Percentiles rank a stretch among this genome's conserved stretches.
Conservation (phyloP, 2,888 invertebrate genomes). For the Nycteola revayana region DNA sequence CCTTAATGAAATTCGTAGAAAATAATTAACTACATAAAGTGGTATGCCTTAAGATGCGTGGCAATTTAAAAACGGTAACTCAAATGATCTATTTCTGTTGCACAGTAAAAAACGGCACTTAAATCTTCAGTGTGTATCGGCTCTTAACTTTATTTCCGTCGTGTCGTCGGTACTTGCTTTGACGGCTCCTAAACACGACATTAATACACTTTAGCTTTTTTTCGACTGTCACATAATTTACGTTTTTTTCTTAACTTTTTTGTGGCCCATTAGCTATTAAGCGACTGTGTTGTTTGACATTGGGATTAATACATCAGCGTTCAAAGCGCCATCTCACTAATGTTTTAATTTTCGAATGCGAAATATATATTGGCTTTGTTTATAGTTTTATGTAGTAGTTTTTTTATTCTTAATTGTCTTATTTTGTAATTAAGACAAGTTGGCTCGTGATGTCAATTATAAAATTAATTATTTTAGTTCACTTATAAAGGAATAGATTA, state of each 20-base stretch:
- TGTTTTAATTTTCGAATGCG: constrained; percentile 32
- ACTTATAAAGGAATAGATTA: too few relatives aligned
- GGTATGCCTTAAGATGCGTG: too few relatives aligned
- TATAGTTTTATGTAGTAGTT: background rate
- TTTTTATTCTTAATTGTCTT: too few relatives aligned
- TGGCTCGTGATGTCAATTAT: constrained; percentile 2
- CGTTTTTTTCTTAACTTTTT: constrained; percentile 51
- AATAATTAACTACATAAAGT: constrained; percentile 1
- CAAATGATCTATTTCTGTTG: constrained; percentile 29
- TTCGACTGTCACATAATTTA: constrained; percentile 77
- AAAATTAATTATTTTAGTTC: too few relatives aligned
- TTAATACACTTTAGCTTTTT: constrained; percentile 75
- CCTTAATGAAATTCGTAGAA: constrained; percentile 12
- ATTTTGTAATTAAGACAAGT: constrained; percentile 26
- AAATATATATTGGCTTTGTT: constrained; percentile 19
- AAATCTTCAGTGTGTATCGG: constrained; percentile 43
- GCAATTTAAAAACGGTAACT: constrained; percentile 17
- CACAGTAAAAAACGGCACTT: constrained; percentile 24
- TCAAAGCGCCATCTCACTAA: constrained; percentile 42
- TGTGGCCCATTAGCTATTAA: constrained; percentile 79
- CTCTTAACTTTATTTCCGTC: constrained; percentile 66
- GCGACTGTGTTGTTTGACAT: constrained; percentile 60
- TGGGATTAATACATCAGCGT: constrained; percentile 66
- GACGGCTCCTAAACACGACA: constrained; percentile 78
- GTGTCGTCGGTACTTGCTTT: constrained; percentile 62